Conservation (phyloP, 1,140 invertebrate species). For the Ladona fulva region DNA sequence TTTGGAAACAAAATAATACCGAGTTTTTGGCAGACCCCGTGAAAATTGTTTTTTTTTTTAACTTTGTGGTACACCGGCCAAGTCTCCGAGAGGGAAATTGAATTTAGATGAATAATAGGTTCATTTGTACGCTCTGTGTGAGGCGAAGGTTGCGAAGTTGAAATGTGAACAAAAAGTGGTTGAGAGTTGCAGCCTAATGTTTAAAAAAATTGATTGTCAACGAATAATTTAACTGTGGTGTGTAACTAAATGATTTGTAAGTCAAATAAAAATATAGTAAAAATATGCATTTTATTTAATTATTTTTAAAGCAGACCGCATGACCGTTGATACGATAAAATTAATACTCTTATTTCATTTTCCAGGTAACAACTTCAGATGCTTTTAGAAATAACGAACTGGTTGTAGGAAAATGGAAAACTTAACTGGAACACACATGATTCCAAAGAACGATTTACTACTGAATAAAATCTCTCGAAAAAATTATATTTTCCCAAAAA, state of each 20-base stretch:
- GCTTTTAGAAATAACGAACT: too few species aligned
- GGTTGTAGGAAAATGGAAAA: too few species aligned
- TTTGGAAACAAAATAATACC: not conserved
- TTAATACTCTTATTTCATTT: too few species aligned
- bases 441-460: too few species aligned
- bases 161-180: not conserved
- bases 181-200: not conserved
- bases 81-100: not conserved
- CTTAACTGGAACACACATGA: too few species aligned
- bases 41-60: not conserved
- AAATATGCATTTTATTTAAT: not conserved
- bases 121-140: conserved; percentile 4
- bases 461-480: too few species aligned
- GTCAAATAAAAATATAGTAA: not conserved
- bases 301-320: too few species aligned
- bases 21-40: not conserved
- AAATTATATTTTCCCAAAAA: too few species aligned
- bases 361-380: too few species aligned
- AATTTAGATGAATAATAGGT: conserved; percentile 10
- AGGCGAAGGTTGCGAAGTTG: not conserved
- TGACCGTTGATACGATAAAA: too few species aligned
- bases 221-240: not conserved
- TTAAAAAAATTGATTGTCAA: not conserved
- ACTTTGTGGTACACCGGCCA: not conserved
- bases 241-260: conserved; percentile 9